Percentiles rank a stretch among this genome's conserved stretches.
Evolutionary conservation across 2,113 vertebrate species (phyloP).

Genomic region (Oreamnos americanus): DNA sequence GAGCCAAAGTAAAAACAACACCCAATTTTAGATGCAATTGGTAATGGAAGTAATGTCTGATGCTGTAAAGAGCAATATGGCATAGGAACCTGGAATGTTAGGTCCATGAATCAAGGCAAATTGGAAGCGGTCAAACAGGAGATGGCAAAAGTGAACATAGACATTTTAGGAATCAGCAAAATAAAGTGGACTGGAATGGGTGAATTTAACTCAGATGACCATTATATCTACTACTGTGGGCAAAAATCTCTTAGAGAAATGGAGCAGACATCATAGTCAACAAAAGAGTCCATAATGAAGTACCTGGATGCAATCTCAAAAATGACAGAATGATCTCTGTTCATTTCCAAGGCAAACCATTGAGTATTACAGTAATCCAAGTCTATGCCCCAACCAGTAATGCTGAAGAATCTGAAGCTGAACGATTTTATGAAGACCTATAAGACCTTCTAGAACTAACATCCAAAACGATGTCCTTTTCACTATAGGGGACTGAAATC

Average conservation of each 20-base stretch:
- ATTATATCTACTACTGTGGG: background rate
- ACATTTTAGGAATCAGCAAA: background rate
- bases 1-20: background rate
- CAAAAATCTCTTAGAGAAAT: background rate
- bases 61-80: background rate
- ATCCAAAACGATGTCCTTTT: too few relatives aligned
- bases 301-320: too few relatives aligned
- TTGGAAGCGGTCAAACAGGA: background rate
- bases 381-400: too few relatives aligned
- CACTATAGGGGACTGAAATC: too few relatives aligned
- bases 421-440: too few relatives aligned
- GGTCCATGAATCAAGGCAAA: background rate
- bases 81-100: background rate
- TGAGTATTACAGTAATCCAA: too few relatives aligned
- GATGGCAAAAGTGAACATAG: accelerated
- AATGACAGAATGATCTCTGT: too few relatives aligned
- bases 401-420: too few relatives aligned
- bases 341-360: too few relatives aligned
- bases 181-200: background rate
- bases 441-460: too few relatives aligned
- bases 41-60: background rate
- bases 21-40: background rate
- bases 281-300: too few relatives aligned
- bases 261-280: too few relatives aligned
- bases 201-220: background rate